Evolutionary conservation across 2,888 invertebrate species (phyloP), one percentile per base, ranked within the genome.

Genomic region (Heteromyza rotundicornis): DNA sequence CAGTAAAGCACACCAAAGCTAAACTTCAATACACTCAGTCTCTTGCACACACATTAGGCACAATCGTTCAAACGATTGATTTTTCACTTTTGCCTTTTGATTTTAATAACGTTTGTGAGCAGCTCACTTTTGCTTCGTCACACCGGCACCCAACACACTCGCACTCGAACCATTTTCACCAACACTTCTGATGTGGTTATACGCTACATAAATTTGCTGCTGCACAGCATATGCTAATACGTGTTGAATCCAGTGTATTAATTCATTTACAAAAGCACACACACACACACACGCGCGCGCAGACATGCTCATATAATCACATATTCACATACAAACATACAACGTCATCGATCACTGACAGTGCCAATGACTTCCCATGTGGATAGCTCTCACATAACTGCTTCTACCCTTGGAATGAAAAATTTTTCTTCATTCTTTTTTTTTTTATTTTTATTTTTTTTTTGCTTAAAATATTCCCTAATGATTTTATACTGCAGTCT

Each of bases 171-270:
- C 14, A 3, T 40, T 10, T n/a, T 40, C 32, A 32, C 32, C 32
- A 32, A 3, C 40, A n/a, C 40, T 40, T 10, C 10, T n/a, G 40
- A 40, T n/a, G 27, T 27, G 27, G 27, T 27, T 27, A 27, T 27
- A 10, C 27, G 27, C 27, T 27, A 40, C 40, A 40, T 40, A 40
- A 40, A 40, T 40, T 40, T n/a, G 8, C 40, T n/a, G 14, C 8
- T n/a, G 40, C 40, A 10, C 40, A 40, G 12, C 40, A 40, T n/a
- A 24, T 24, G 71, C 72, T 73, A 73, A 73, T 73, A 70, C 71
- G 71, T 71, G 71, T 73, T 68, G 74, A 73, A 75, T 73, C 70
- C 64, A 72, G 71, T 70, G 72, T 72, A 72, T 74, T 75, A 71
- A 75, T 73, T 75, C 75, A 74, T 74, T 72, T 72, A 72, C 40